Base-by-base conservation (phyloP, 30 jellyfish, hydroid and myxozoan genomes). In the Aurelia sp. region DNA sequence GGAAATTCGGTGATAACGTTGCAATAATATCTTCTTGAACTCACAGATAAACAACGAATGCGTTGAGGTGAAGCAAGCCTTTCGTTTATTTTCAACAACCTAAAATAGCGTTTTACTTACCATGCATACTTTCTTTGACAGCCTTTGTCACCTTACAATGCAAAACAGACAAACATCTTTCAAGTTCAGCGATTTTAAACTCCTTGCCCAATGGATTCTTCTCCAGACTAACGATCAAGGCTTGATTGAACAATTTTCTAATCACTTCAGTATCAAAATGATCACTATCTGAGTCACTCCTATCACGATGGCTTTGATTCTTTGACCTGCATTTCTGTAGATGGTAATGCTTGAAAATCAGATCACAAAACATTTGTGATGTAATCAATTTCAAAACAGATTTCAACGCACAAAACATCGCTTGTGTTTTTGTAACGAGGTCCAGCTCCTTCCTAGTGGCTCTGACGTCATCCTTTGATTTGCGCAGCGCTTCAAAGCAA, bases 331-430 rank as follows among this genome's bases (percentile, higher is more conserved):
- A 76, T 66, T 76, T 76, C 76, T 57, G 15, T 63, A 82, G 74
- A 30, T 82, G 91, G 22, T 82, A 82, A 71, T 57, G 84, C 58
- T 84, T 62, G 86, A 73, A 73, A 21, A 84, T 53, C 82, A 59
- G 64, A 57, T 73, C 53, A 76, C 87, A 62, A 47, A 84, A 84
- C 76, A 73, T 60, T 22, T 63, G 68, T 10, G 93, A 84, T 19
- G 74, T 77, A 53, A 84, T 59, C 71, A 84, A 11, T 6, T 65
- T 61, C 53, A 84, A 66, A n/a, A 66, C 80, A 3, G 87, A 60
- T 50, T 84, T 84, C 67, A 73, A 50, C 23, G 78, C 74, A 51
- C 87, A 73, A 74, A 73, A 51, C 86, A 84, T 23, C 53, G 73
- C 30, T 74, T 82, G 85, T 13, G 74, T 70, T 41, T 68, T 73